These are phyloP conservation scores for Lampris megalopsis DNA, from an alignment of 2,113 vertebrate genomes.

Conservation along the genomic window DNA sequence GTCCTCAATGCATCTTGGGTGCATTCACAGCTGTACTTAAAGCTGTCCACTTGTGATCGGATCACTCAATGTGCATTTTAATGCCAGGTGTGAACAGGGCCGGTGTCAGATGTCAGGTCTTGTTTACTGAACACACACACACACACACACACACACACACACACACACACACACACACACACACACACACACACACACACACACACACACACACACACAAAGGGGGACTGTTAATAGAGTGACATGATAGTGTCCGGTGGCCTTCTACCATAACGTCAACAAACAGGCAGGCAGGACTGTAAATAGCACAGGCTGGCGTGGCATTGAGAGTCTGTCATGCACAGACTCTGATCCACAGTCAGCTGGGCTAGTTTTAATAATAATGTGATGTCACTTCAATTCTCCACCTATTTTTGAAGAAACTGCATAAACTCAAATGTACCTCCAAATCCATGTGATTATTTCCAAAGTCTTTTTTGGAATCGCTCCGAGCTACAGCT, in stretches of 20 bases:
- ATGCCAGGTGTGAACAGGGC: too few relatives aligned
- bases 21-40: too few relatives aligned
- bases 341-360: too few relatives aligned
- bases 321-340: too few relatives aligned
- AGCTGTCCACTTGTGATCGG: too few relatives aligned
- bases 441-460: not conserved
- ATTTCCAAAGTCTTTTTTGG: not conserved
- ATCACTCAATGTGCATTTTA: too few relatives aligned
- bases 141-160: not conserved
- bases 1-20: too few relatives aligned
- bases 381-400: not conserved
- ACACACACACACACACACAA: not conserved
- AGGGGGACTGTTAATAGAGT: too few relatives aligned
- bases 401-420: not conserved
- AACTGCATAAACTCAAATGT: not conserved
- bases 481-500: too few relatives aligned
- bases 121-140: conserved; percentile 17
- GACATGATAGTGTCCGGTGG: not conserved
- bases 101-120: not conserved
- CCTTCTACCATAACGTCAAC: not conserved
- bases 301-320: too few relatives aligned
- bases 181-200: not conserved
- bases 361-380: too few relatives aligned
- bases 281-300: not conserved
- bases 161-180: not conserved